Evolutionary conservation across 2,888 invertebrate genomes (phyloP).

Genomic region (Coremacera marginata): DNA sequence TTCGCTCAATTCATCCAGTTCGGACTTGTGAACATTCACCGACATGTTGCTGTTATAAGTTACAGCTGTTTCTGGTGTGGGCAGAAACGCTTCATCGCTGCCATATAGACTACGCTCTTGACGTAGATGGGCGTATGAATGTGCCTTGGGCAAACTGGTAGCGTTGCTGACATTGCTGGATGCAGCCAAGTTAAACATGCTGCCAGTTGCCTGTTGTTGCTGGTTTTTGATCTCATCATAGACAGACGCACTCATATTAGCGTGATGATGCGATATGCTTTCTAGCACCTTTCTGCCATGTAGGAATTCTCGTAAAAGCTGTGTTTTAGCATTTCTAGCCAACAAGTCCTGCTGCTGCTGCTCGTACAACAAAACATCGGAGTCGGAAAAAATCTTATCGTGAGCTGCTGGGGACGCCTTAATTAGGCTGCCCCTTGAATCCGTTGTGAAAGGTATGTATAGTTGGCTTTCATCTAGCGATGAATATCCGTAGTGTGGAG

Average conservation of each 20-base stretch:
- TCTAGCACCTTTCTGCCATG: constrained; percentile 51
- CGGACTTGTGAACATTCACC: constrained; percentile 7
- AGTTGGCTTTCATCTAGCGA: neutral
- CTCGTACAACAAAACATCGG: constrained; percentile 56
- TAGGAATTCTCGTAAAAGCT: constrained; percentile 57
- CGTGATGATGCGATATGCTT: constrained; percentile 44
- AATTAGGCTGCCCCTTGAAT: neutral
- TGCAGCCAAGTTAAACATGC: constrained; percentile 41
- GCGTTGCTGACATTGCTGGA: neutral
- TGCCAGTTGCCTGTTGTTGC: constrained; percentile 36
- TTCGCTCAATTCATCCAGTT: constrained; percentile 44
- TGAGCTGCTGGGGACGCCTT: constrained; percentile 25
- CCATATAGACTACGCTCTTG: neutral
- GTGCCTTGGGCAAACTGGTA: constrained; percentile 30
- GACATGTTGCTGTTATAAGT: neutral
- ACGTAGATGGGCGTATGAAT: constrained; percentile 34
- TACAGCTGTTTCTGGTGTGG: neutral
- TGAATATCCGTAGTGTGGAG: neutral
- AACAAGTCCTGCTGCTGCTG: constrained; percentile 57
- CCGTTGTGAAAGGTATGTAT: neutral
- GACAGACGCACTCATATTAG: constrained; percentile 1
- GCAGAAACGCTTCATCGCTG: neutral
- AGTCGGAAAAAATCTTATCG: constrained; percentile 54
- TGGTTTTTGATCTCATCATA: neutral
- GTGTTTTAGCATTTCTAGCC: constrained; percentile 57